Evolutionary conservation across 2,888 invertebrate species (phyloP).

Genomic region (Lasioglossum pauxillum): DNA sequence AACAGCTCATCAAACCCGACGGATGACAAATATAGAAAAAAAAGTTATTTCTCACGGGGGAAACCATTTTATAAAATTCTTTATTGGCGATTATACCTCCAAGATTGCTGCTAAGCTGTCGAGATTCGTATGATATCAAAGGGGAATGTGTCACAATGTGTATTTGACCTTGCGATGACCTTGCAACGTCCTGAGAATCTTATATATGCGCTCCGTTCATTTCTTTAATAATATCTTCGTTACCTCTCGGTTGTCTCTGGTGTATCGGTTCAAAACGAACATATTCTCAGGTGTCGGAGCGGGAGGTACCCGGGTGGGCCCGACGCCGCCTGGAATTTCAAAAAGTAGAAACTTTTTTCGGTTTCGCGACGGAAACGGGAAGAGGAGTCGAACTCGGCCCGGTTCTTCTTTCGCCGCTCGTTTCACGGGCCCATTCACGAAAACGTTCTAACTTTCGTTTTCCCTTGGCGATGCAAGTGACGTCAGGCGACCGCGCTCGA

Average conservation of each 20-base stretch:
- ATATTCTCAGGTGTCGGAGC: not conserved
- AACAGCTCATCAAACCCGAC: not conserved
- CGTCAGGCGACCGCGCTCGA: slow-evolving; percentile 42
- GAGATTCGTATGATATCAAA: not conserved
- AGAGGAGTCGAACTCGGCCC: not conserved
- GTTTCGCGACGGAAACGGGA: not conserved
- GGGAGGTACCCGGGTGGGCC: not conserved
- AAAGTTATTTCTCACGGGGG: not conserved
- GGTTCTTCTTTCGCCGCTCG: not conserved
- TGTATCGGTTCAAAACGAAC: not conserved
- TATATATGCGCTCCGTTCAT: too few relatives aligned
- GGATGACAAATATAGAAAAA: not conserved
- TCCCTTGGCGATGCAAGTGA: slow-evolving; percentile 42
- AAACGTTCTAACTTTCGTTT: slow-evolving; percentile 57
- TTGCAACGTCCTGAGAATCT: not conserved
- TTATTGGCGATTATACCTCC: too few relatives aligned
- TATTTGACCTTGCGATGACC: not conserved
- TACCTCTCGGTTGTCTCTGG: not conserved
- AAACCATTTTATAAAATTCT: too few relatives aligned
- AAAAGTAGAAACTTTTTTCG: slow-evolving; percentile 25
- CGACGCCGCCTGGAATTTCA: not conserved
- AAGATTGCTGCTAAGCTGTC: too few relatives aligned
- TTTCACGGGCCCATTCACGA: slow-evolving; percentile 48
- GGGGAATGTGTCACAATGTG: not conserved
- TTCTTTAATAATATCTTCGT: not conserved